Evolutionary conservation across 1,140 invertebrate species (phyloP), one percentile per base, ranked within the genome.

Genomic region (Frieseomelitta varia): DNA sequence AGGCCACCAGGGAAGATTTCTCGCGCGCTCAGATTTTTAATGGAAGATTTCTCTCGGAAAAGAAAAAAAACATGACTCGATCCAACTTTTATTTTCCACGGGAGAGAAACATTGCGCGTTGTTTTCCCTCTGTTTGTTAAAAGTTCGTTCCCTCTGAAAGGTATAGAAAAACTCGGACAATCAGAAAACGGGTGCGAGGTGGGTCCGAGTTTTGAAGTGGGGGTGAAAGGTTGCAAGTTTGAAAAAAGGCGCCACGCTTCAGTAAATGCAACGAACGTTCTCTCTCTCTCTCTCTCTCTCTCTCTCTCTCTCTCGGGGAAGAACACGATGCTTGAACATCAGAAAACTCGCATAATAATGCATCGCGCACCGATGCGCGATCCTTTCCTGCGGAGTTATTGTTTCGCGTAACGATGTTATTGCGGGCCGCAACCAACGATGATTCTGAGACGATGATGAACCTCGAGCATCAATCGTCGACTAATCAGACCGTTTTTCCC

Each of bases 391-490:
- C 27, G n/a, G 1, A 0, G 12, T 27, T 10, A 68, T 39, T 79
- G 65, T 79, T 68, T 79, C 77, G 63, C 14, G 27, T 79, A 79
- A 79, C 77, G 51, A 79, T 68, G 77, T 56, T 56, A 30, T 65
- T 79, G 51, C 51, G 14, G 56, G 65, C 12, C 21, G 71, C n/a
- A 73, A 21, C 65, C 77, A 1, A n/a, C 63, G 47, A n/a, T n/a
- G 63, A 79, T 39, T 6, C 24, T 39, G 30, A n/a, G 77, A 53
- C 74, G 24, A n/a, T n/a, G n/a, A n/a, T n/a, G n/a, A 39, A 56
- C 14, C 27, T 68, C 19, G 27, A 53, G 30, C n/a, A 68, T 79
- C 63, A 79, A 68, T 79, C 21, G 63, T 34, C n/a, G 47, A 55
- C 27, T 47, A 55, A 56, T 56, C 53, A 24, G 11, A 39, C 30